Base-by-base conservation (phyloP, 2,113 vertebrate genomes). In the Cyphomyrus plagiostoma region DNA sequence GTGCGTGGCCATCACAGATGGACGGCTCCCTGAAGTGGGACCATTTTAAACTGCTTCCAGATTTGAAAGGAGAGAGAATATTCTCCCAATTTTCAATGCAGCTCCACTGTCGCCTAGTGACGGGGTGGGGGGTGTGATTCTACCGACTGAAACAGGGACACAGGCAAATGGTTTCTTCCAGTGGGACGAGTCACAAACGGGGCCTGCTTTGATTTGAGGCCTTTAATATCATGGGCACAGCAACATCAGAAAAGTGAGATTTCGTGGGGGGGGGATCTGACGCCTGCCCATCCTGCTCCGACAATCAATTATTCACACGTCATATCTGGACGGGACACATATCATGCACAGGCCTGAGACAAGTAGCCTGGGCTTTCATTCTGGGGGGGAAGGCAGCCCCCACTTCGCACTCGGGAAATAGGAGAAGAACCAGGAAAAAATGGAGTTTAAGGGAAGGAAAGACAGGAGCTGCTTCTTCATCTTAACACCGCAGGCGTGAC, bases 221-320 rank as follows among this genome's bases (percentile, higher is more conserved):
- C 92, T 94, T 94, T 93, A 91, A 95, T 91, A 93, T 90, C 92
- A 93, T 93, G 46, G 92, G 90, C 17, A 89, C 95, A 94, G 93
- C 92, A 93, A 95, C 95, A 96, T 97, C 96, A 96, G 95, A 95
- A 93, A 96, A 94, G 94, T 96, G 97, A 97, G 97, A 97, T 96
- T 97, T 97, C 80, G 17, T 96, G 89, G n/a, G 30, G 70, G 30
- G 35, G 30, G 35, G 91, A 95, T 94, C 95, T 96, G 97, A 94
- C 95, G 91, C 93, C 90, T 94, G 94, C 95, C 35, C 92, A 93
- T 93, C 93, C 93, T 91, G 93, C 95, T 94, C 93, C 52, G 83
- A 94, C 95, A 97, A 97, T 97, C 93, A 91, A 97, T 97, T 97
- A 92, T 96, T 96, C 95, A 94, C 94, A 95, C 95, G 92, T 95